Base-by-base conservation (phyloP, 2,888 invertebrate genomes). In the Diaphora mendica region DNA sequence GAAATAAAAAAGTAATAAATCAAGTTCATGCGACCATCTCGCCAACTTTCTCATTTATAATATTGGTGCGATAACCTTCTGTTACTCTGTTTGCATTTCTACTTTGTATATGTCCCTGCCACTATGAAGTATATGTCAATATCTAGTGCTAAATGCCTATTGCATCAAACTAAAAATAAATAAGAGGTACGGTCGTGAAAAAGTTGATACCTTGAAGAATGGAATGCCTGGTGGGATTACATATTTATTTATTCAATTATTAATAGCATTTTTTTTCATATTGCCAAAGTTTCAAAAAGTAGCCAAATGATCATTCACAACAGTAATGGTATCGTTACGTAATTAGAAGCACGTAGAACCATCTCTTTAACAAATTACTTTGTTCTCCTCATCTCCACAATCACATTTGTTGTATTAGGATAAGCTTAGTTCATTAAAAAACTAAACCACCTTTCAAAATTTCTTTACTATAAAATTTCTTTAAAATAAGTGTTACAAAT, bases 21-120 rank as follows among this genome's bases (percentile, higher is more conserved):
- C n/a, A 55, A 0, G n/a, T 13, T 26, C 30, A 7, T 30, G 4
- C 59, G 15, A 2, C 30, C 44, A 17, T 17, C 30, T 30, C 17
- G 30, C 17, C 30, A 62, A 62, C 30, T 62, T 62, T 62, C 62
- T 30, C 2, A 62, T 62, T 62, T 62, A 30, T 7, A 62, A 62
- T 62, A 62, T 62, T 62, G 17, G 39, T 13, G 15, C 2, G n/a
- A 42, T 44, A 26, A 30, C 42, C 17, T 55, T 30, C 62, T 30
- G 30, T 23, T 44, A 64, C 64, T 26, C 23, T 3, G 62, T 69
- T 69, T 69, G 59, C 62, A 26, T 64, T 44, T 30, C 20, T 30
- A 35, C 59, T 64, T 70, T 70, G 20, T 30, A n/a, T 42, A 62
- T 62, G 20, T 42, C 62, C 30, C 26, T n/a, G 68, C 33, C 42